Percentiles rank a stretch among this genome's conserved stretches.
phyloP scores from a whole-genome alignment of 2,888 invertebrate genomes.

The Eristalinus sepulchralis region DNA sequence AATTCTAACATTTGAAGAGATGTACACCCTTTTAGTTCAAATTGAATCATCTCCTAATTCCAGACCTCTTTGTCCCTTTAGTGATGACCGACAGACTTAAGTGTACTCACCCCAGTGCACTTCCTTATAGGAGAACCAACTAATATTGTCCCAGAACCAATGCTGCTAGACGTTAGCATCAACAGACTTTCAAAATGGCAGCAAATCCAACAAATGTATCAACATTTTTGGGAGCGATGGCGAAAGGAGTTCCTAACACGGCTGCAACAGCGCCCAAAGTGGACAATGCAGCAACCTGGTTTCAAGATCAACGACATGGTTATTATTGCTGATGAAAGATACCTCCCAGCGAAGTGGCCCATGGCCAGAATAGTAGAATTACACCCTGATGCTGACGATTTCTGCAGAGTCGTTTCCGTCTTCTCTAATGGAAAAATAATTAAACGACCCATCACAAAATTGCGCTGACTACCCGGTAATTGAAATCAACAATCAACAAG shows the following conservation, averaged over 20 bases:
- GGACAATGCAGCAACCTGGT: too few relatives aligned
- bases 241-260: too few relatives aligned
- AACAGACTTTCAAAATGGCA: conserved; percentile 30
- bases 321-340: too few relatives aligned
- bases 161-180: conserved; percentile 13
- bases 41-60: background rate
- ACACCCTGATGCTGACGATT: background rate
- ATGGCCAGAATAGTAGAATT: background rate
- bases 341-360: too few relatives aligned
- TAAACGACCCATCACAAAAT: background rate
- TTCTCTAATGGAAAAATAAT: background rate
- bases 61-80: background rate
- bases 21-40: background rate
- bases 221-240: background rate
- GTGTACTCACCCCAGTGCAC: conserved; percentile 15
- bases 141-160: conserved; percentile 10
- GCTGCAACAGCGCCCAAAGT: too few relatives aligned
- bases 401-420: background rate
- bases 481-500: too few relatives aligned
- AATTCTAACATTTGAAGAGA: background rate
- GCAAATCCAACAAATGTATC: conserved; percentile 26
- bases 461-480: background rate
- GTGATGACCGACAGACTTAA: background rate
- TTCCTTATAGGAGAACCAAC: conserved; percentile 32
- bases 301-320: too few relatives aligned